Percentiles rank a stretch among this genome's conserved stretches.
Conservation (phyloP, 37 sponge, comb jelly and placozoan genomes). For the Hormiphora californensis region DNA sequence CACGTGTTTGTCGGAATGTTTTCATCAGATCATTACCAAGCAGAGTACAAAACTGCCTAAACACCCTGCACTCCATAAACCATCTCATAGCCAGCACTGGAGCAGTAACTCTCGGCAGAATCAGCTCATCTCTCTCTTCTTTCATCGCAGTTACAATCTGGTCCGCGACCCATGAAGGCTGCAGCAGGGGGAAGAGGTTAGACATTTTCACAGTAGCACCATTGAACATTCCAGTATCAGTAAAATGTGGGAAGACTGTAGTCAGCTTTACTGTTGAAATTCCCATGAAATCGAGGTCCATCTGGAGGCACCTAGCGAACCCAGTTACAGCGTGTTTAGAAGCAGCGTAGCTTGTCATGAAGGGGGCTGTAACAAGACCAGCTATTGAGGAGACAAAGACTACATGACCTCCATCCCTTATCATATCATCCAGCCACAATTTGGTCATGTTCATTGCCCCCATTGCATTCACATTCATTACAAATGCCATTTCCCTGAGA, state of each 20-base stretch:
- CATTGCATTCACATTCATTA: conserved; percentile 28
- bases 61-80: background rate
- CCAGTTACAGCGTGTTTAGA: conserved; percentile 44
- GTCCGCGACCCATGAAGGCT: conserved; percentile 1
- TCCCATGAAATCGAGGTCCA: conserved; percentile 20
- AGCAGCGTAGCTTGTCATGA: conserved; percentile 1
- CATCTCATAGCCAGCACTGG: background rate
- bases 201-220: conserved; percentile 38
- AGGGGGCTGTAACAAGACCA: background rate
- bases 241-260: conserved; percentile 28
- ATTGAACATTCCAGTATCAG: background rate
- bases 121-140: conserved; percentile 28
- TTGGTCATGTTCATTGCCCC: conserved; percentile 8
- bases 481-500: conserved; percentile 5
- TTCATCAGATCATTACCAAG: conserved; percentile 49
- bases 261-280: background rate
- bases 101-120: background rate
- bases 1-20: background rate
- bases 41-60: background rate
- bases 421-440: conserved; percentile 12
- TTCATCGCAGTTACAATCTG: background rate
- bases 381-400: conserved; percentile 11
- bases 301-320: background rate
- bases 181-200: background rate
- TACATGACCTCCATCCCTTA: conserved; percentile 17